Evolutionary conservation across 1,140 invertebrate species (phyloP), one percentile per base, ranked within the genome.

Genomic region (Drosophila fuyamai): DNA sequence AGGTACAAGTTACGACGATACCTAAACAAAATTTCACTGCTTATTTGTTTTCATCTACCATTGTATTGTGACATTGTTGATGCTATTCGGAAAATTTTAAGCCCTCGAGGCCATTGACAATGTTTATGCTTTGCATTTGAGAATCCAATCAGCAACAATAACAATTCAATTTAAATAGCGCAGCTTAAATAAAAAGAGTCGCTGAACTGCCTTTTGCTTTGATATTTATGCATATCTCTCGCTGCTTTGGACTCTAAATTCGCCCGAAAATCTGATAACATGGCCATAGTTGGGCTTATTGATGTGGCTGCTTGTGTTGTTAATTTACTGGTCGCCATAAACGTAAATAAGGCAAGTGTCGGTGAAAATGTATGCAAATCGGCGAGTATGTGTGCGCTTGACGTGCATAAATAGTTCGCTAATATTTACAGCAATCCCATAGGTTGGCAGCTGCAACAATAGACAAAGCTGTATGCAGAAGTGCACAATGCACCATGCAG

Each of bases 381-480:
- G 16, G 40, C 53, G 18, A 50, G 41, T 38, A 27, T 50, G 57
- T 66, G 47, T 61, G 79, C 55, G 46, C 65, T 66, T 81, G 80
- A 78, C 84, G 78, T 78, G 80, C 80, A 84, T 88, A 89, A 89
- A 88, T 84, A 88, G 79, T 76, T 84, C 80, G 73, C 76, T 76
- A 77, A 88, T 89, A 80, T 88, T 82, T 84, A 75, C 76, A 68
- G 50, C 60, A 65, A 76, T 68, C 78, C 79, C 57, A 70, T 70
- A 76, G 74, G 40, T 60, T 56, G 71, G 55, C 57, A 68, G 73
- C 68, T 50, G 70, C 68, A 63, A 47, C 55, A 65, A 81, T 71
- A 54, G 50, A 43, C 53, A 73, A 72, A 71, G 67, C 62, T 46
- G 63, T 46, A 29, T 36, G 16, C 40, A 70, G 67, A 73, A 44